Percentiles rank a stretch among this genome's conserved stretches.
Conservation (phyloP, 1,140 invertebrate genomes). For the Tetragonula clypearis region DNA sequence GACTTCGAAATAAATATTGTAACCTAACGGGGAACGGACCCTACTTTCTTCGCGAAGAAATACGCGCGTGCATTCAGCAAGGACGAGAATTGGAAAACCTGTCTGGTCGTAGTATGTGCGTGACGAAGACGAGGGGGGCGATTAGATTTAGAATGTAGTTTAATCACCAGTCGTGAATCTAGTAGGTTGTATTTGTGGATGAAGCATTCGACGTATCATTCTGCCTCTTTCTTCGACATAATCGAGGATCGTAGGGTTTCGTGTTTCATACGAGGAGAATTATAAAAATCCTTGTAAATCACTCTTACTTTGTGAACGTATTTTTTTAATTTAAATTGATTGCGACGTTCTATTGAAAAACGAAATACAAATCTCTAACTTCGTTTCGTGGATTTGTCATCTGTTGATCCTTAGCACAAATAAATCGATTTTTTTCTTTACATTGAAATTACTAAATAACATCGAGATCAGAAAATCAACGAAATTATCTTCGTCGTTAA, state of each 20-base stretch:
- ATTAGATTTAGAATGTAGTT: background rate
- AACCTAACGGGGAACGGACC: background rate
- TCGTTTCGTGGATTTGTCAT: too few relatives aligned
- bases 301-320: too few relatives aligned
- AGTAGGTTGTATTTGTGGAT: background rate
- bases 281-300: too few relatives aligned
- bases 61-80: background rate
- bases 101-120: background rate
- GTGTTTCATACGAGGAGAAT: too few relatives aligned
- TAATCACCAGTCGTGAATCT: background rate
- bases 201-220: too few relatives aligned
- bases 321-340: too few relatives aligned
- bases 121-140: background rate
- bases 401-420: too few relatives aligned
- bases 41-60: constrained; percentile 9
- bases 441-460: background rate
- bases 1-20: constrained; percentile 42
- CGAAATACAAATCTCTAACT: too few relatives aligned
- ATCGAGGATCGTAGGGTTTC: too few relatives aligned
- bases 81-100: constrained; percentile 4
- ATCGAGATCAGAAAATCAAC: background rate
- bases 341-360: too few relatives aligned
- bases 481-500: background rate
- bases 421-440: background rate
- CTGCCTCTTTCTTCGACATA: too few relatives aligned